Base-by-base conservation (phyloP, 2,113 vertebrate species). In the Thinocorus orbignyianus region DNA sequence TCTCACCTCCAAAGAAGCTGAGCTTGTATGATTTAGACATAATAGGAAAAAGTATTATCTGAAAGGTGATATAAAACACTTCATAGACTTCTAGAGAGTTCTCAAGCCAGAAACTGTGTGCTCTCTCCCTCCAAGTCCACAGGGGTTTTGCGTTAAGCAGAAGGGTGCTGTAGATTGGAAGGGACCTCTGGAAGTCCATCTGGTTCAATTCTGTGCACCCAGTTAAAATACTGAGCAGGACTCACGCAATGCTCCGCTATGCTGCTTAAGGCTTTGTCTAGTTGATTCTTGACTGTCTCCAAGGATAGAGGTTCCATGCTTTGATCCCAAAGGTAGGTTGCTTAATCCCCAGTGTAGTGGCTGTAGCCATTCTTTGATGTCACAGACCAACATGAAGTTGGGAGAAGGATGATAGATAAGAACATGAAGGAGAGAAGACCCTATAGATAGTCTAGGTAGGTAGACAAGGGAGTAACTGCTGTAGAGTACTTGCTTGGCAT, bases 51-150 rank as follows among this genome's bases (percentile, higher is more conserved):
- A 12, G 11, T 77, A 49, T 66, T 66, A 76, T 20, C 26, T 80
- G 12, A 7, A 55, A 66, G 33, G 17, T 60, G 26, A 42, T 83
- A 17, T 1, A 49, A 49, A 84, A 22, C 17, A 35, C 20, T 57
- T 60, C 0, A 6, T 48, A 44, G 7, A n/a, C 58, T 91, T 69
- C 39, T n/a, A n/a, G n/a, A n/a, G n/a, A n/a, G n/a, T n/a, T n/a
- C n/a, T n/a, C n/a, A n/a, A n/a, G n/a, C n/a, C n/a, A n/a, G n/a
- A n/a, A n/a, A n/a, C n/a, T n/a, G n/a, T n/a, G n/a, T n/a, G n/a
- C n/a, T n/a, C n/a, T n/a, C n/a, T n/a, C 13, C 2, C 4, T 49
- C 8, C 9, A 35, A 13, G 51, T 37, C 31, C 18, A 41, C 0
- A 3, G 33, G 17, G 24, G n/a, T 19, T 65, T 69, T 2, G 42